Evolutionary conservation across 2,113 vertebrate species (phyloP), one percentile per base, ranked within the genome.

Genomic region (Empidonax alnorum): DNA sequence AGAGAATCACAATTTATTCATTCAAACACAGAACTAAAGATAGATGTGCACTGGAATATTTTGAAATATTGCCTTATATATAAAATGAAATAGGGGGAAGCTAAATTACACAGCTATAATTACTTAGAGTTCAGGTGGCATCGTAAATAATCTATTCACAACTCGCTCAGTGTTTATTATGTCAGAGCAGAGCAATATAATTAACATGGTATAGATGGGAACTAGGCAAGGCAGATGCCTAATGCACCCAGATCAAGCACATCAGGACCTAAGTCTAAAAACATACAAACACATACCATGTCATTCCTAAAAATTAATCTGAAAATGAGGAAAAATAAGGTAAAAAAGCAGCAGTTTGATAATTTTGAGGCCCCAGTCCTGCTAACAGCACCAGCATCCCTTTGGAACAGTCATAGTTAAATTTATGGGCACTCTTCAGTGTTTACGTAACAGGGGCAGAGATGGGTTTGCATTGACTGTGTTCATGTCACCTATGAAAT

Each of bases 91-190:
- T 88, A 94, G 84, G 69, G 94, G 56, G 74, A 95, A 96, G 97
- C 81, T 94, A 97, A 97, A 97, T 97, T 97, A 97, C 94, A 82
- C 83, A 75, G 84, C 94, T 91, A 96, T 96, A 97, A 97, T 96
- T 97, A 97, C 96, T 93, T 52, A 65, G 96, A 95, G 97, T 97
- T 97, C 96, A 97, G 97, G 96, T 96, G 96, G 96, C 92, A 47
- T 96, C 87, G 25, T 96, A 97, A 97, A 97, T 96, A 97, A 97
- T 67, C 96, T 87, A 93, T 95, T 97, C 96, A 86, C 93, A 72
- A 80, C 93, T 96, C 27, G 0, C 87, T 93, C 89, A 37, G 84
- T 87, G 90, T 96, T 97, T 97, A 95, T 97, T 95, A 96, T 97
- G 93, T 95, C 96, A 97, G 88, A 84, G 93, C 79, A 67, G 84